Conservation (phyloP, 2,113 vertebrate species). For the Corynorhinus townsendii region DNA sequence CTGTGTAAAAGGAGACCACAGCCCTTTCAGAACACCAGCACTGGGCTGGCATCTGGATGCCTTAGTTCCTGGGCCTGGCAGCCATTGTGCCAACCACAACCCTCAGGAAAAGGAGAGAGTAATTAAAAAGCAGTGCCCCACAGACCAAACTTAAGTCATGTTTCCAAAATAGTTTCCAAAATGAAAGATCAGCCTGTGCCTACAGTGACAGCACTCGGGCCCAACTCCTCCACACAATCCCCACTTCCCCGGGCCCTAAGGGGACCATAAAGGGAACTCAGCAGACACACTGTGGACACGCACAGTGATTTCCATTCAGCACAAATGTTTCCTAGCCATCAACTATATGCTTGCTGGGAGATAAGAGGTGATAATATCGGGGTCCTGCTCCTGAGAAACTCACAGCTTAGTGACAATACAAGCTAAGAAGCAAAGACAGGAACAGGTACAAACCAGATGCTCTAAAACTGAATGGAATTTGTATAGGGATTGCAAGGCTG, state of each 20-base stretch:
- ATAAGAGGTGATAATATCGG: background rate
- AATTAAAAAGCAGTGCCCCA: conserved; percentile 55
- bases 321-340: background rate
- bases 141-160: conserved; percentile 22
- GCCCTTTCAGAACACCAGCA: background rate
- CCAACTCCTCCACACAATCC: background rate
- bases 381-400: background rate
- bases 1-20: background rate
- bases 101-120: conserved; percentile 30
- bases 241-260: background rate
- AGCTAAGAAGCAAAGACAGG: background rate
- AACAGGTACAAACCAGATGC: background rate
- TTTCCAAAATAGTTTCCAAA: conserved; percentile 51
- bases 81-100: conserved; percentile 24
- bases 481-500: background rate
- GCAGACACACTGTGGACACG: background rate
- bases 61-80: background rate
- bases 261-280: background rate
- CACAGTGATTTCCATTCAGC: background rate
- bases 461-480: background rate
- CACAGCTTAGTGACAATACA: background rate
- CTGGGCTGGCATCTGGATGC: background rate
- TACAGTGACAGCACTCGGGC: background rate
- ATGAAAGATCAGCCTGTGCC: conserved; percentile 9
- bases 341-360: background rate